phyloP scores from a whole-genome alignment of 2,888 invertebrate genomes.

The Dynastes hyllus region DNA sequence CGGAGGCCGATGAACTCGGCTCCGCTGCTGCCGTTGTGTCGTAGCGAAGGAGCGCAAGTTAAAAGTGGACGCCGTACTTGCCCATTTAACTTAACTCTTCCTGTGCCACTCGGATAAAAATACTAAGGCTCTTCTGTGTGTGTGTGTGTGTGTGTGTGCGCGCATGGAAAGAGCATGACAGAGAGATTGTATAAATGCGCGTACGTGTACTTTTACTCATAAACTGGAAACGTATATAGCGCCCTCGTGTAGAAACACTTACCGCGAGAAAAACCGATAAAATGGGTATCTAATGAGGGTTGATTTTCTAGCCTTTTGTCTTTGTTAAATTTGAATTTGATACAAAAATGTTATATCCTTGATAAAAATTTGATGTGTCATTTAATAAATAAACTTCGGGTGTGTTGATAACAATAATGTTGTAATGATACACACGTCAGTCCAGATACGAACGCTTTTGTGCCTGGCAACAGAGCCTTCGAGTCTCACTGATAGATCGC shows the following conservation, averaged over 20 bases:
- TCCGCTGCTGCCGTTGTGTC: constrained; percentile 60
- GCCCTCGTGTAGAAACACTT: constrained; percentile 20
- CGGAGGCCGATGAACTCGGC: constrained; percentile 67
- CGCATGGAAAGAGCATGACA: constrained; percentile 17
- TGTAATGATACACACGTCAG: too few species aligned
- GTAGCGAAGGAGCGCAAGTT: constrained; percentile 61
- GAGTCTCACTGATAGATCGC: too few species aligned
- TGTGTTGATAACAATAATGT: too few species aligned
- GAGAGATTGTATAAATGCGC: constrained; percentile 33
- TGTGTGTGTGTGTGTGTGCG: constrained; percentile 43
- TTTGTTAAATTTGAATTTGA: too few species aligned
- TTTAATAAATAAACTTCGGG: too few species aligned
- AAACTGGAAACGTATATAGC: constrained; percentile 41
- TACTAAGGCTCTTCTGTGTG: constrained; percentile 57
- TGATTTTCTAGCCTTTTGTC: too few species aligned
- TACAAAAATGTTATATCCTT: too few species aligned
- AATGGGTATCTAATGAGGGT: background rate
- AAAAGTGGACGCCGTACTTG: constrained; percentile 66
- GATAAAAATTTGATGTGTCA: too few species aligned
- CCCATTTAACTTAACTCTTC: constrained; percentile 62
- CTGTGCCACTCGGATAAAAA: constrained; percentile 65
- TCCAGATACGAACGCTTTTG: too few species aligned
- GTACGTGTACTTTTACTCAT: constrained; percentile 34
- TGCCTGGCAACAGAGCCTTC: too few species aligned
- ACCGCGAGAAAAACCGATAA: background rate